Percentiles rank a stretch among this genome's conserved stretches.
Evolutionary conservation across 2,113 vertebrate genomes (phyloP).

Genomic region (Jaculus jaculus): DNA sequence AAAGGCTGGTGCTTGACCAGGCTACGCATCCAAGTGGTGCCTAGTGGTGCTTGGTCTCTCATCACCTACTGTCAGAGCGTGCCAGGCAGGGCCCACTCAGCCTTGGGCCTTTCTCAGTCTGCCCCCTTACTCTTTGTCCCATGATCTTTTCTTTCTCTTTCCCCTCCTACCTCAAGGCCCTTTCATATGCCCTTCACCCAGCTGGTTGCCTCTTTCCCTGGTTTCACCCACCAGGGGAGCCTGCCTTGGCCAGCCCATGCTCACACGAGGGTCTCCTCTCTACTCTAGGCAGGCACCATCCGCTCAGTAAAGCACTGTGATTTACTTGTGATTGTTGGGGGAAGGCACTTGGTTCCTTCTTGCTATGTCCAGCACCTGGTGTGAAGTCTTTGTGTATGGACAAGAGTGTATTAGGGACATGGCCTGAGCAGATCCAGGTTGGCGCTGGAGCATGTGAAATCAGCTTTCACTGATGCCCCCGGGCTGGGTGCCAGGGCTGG

Average conservation of each 20-base stretch:
- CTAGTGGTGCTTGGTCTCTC: neutral
- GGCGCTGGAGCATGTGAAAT: neutral
- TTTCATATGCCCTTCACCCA: neutral
- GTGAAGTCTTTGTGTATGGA: neutral
- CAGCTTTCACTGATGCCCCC: neutral
- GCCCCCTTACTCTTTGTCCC: neutral
- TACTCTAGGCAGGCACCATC: neutral
- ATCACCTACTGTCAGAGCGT: too few relatives aligned
- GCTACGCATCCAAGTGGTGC: neutral
- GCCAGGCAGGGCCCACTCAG: neutral
- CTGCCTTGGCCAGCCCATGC: neutral
- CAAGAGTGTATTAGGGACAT: neutral
- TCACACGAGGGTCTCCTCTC: neutral
- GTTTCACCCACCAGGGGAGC: neutral
- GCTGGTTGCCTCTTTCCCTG: neutral
- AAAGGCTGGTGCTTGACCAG: constrained; percentile 3
- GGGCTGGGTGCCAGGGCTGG: neutral
- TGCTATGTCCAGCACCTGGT: neutral
- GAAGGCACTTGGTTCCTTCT: neutral
- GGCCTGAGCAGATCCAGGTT: neutral
- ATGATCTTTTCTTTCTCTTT: neutral
- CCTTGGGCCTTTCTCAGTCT: neutral
- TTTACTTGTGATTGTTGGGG: neutral
- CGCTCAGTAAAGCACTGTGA: neutral
- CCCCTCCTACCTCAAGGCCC: neutral